A percentile compares a stretch with the other conserved stretches of the same genome.
These are phyloP conservation scores for Choristoneura fumiferana DNA, from an alignment of 1,140 invertebrate genomes.

Conservation along the genomic window DNA sequence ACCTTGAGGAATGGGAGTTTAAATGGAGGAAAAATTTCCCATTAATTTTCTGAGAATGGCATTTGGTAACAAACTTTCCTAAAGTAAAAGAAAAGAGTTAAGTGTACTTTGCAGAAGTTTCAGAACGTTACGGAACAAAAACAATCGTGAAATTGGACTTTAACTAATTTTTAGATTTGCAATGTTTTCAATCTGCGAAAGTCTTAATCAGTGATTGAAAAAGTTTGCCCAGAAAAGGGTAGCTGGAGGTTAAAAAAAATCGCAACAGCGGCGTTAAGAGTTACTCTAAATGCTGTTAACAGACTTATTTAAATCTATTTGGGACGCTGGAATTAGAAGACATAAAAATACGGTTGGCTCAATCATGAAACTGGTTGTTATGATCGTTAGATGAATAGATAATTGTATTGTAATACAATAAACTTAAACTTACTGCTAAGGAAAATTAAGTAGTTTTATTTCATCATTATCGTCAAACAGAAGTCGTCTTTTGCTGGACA, in stretches of 20 bases:
- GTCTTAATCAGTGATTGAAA: conserved; percentile 15
- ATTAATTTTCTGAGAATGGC: conserved; percentile 50
- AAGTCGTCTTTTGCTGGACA: too few species aligned
- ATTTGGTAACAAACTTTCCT: conserved; percentile 35
- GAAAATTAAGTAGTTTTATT: too few species aligned
- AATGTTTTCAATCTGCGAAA: conserved; percentile 13
- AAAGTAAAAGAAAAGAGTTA: conserved; percentile 37
- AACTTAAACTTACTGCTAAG: too few species aligned
- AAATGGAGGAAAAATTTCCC: conserved; percentile 30
- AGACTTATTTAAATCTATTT: too few species aligned
- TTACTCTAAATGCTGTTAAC: too few species aligned
- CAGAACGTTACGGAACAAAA: conserved; percentile 14
- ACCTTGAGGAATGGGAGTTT: conserved; percentile 4
- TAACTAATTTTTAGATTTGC: conserved; percentile 11
- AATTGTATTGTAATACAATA: too few species aligned
- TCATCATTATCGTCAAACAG: too few species aligned
- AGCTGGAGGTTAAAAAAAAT: neutral
- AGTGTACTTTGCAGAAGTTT: conserved; percentile 7
- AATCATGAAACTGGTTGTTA: too few species aligned
- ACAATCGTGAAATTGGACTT: conserved; percentile 18
- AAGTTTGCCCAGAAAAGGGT: neutral
- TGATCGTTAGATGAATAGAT: too few species aligned
- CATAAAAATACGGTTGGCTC: too few species aligned
- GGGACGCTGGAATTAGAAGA: too few species aligned
- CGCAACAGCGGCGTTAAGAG: too few species aligned